Evolutionary conservation across 2,797 vertebrate genomes (phyloP).

Genomic region (Clarias platycephalus): DNA sequence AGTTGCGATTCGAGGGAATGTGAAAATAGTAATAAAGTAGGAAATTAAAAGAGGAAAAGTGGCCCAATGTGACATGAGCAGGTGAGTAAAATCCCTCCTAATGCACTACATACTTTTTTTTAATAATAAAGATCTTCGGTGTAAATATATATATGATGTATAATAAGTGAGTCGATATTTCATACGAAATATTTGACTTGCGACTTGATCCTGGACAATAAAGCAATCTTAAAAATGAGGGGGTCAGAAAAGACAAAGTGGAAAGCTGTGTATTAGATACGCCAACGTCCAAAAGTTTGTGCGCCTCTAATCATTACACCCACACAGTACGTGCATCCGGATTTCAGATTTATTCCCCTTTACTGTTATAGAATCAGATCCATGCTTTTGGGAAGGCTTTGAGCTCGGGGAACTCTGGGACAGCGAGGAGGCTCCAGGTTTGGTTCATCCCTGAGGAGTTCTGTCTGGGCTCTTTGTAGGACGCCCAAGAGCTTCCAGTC

Average conservation of each 20-base stretch:
- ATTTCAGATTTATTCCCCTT: background rate
- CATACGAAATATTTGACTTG: background rate
- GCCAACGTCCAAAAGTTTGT: background rate
- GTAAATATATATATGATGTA: no score
- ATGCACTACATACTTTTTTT: no score
- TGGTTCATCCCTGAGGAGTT: background rate
- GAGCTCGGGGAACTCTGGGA: no score
- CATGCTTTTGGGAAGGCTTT: background rate
- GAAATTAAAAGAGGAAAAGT: background rate
- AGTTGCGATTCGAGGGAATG: background rate
- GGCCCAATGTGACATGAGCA: background rate
- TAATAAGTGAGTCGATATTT: no score
- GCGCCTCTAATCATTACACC: background rate
- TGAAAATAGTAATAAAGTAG: background rate
- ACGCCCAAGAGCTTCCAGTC: background rate
- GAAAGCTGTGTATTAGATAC: background rate
- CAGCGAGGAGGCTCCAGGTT: background rate
- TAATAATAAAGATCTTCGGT: no score
- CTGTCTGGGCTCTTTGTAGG: background rate
- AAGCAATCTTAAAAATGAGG: background rate
- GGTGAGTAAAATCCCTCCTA: background rate
- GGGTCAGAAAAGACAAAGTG: background rate
- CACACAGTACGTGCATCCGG: background rate
- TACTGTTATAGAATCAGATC: background rate
- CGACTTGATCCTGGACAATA: background rate